phyloP scores from a whole-genome alignment of 2,113 vertebrate genomes.

The Zapornia atra region DNA sequence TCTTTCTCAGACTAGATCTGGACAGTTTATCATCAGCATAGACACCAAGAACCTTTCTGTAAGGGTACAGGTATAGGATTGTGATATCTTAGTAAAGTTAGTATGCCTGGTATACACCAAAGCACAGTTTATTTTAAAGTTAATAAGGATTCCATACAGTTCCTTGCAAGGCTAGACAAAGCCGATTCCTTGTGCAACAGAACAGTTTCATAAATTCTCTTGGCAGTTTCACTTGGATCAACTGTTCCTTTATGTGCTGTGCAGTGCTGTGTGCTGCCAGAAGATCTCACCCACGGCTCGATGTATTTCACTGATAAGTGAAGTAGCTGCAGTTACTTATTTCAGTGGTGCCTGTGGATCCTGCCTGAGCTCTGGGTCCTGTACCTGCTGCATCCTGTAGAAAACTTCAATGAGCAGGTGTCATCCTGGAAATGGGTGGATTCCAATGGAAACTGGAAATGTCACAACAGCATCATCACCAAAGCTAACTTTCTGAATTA shows the following conservation, averaged over 20 bases:
- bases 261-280: not conserved
- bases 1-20: not conserved
- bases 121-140: not conserved
- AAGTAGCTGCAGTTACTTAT: not conserved
- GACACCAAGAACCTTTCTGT: not conserved
- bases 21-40: not conserved
- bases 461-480: not conserved
- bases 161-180: not conserved
- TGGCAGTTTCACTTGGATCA: not conserved
- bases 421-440: not conserved
- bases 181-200: not conserved
- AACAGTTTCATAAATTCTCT: not conserved
- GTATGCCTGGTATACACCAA: not conserved
- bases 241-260: not conserved
- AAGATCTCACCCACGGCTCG: not conserved
- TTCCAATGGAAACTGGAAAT: not conserved
- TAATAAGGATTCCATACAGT: not conserved
- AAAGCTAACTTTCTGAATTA: not conserved
- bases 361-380: not conserved
- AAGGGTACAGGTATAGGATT: not conserved
- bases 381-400: not conserved
- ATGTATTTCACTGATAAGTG: not conserved
- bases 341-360: not conserved
- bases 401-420: not conserved
- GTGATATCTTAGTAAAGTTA: not conserved